phyloP scores from a whole-genome alignment of 2,888 invertebrate genomes.

The Ichneumoninae sp. region DNA sequence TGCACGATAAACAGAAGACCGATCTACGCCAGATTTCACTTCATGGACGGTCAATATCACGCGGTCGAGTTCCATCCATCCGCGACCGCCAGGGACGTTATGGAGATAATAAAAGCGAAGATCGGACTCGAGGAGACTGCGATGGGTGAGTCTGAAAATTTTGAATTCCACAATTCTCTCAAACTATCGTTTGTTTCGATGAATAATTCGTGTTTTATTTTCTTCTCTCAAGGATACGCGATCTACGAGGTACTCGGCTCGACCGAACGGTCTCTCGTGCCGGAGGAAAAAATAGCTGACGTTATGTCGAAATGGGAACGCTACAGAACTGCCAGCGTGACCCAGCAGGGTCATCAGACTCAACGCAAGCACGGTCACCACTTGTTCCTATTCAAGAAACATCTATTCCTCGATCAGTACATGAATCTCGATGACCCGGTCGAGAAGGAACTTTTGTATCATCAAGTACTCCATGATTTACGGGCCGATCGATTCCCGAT shows the following conservation, averaged over 20 bases:
- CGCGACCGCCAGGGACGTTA: constrained; percentile 95
- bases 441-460: constrained; percentile 96
- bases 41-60: constrained; percentile 97
- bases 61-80: constrained; percentile 98
- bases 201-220: background rate
- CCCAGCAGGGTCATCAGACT: constrained; percentile 77
- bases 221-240: constrained; percentile 89
- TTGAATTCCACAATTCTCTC: too few relatives aligned
- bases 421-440: constrained; percentile 93
- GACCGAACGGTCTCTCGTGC: constrained; percentile 93
- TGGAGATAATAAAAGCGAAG: constrained; percentile 94
- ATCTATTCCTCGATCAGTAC: constrained; percentile 92
- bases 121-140: constrained; percentile 93
- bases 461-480: constrained; percentile 96
- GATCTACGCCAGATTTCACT: constrained; percentile 95
- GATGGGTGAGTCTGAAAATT: constrained; percentile 85
- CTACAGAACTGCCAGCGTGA: constrained; percentile 90
- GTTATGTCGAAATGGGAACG: constrained; percentile 98
- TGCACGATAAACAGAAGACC: constrained; percentile 96
- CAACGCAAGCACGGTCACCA: constrained; percentile 87
- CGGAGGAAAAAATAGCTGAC: constrained; percentile 96
- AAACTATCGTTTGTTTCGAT: background rate
- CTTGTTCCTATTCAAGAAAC: constrained; percentile 92
- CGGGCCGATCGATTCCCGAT: constrained; percentile 96
- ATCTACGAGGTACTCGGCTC: constrained; percentile 96